Percentiles rank a stretch among this genome's conserved stretches.
Evolutionary conservation across 1,140 invertebrate genomes (phyloP).

Genomic region (Meloidogyne exigua): DNA sequence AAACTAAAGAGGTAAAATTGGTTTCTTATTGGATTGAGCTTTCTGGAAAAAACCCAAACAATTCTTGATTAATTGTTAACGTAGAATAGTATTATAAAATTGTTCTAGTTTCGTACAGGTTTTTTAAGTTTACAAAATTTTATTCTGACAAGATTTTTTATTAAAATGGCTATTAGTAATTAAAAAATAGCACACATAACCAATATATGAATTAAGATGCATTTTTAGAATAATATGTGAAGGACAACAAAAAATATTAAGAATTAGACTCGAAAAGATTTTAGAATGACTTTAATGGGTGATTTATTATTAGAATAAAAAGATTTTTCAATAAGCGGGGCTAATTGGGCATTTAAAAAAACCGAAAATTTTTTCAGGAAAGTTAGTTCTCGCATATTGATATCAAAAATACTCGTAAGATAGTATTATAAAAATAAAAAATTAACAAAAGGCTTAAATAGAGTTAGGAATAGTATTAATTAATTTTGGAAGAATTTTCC

Average conservation of each 20-base stretch:
- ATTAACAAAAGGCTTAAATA: background rate
- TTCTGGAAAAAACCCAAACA: too few relatives aligned
- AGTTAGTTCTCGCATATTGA: background rate
- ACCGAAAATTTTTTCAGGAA: background rate
- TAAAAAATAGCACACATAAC: background rate
- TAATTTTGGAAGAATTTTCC: conserved; percentile 17
- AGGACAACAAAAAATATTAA: background rate
- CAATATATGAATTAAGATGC: background rate
- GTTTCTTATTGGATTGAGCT: too few relatives aligned
- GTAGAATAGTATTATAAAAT: too few relatives aligned
- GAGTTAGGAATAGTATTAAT: background rate
- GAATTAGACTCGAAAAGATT: background rate
- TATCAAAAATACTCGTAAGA: background rate
- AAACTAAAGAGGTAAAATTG: too few relatives aligned
- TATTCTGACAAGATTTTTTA: background rate
- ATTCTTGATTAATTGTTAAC: too few relatives aligned
- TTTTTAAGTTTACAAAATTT: too few relatives aligned
- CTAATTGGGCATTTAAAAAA: background rate
- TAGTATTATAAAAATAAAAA: background rate
- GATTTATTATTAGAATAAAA: background rate
- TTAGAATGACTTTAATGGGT: background rate
- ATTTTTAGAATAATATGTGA: background rate
- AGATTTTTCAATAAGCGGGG: background rate
- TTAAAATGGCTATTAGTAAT: background rate
- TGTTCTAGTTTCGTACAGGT: too few relatives aligned